These are phyloP conservation scores for Lysandra coridon DNA, from an alignment of 2,888 invertebrate genomes.

Conservation along the genomic window DNA sequence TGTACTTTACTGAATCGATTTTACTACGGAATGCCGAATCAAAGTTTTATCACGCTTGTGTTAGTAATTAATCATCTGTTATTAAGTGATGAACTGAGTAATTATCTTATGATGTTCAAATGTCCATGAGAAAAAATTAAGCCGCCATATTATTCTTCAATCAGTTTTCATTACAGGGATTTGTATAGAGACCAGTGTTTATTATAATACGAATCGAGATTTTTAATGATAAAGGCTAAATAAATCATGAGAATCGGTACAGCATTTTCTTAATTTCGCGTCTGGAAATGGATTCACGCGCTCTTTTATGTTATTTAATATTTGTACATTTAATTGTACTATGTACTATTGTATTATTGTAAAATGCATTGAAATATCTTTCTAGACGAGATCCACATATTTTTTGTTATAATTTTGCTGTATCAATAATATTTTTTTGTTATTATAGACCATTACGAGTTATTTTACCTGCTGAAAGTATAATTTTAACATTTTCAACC, in stretches of 20 bases:
- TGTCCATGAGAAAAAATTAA: conserved; percentile 11
- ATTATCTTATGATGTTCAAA: conserved; percentile 18
- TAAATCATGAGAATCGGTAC: not conserved
- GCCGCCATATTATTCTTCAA: not conserved
- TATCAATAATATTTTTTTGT: no score
- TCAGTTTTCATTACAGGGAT: conserved; percentile 17
- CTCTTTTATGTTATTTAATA: not conserved
- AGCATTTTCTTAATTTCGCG: not conserved
- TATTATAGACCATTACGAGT: no score
- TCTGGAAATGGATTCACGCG: not conserved
- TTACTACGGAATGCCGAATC: not conserved
- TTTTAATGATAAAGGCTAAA: not conserved
- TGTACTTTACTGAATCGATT: not conserved
- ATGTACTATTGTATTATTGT: no score
- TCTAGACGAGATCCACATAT: not conserved
- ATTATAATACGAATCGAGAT: not conserved
- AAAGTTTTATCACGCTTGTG: not conserved
- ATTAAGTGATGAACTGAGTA: conserved; percentile 17
- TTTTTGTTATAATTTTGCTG: not conserved
- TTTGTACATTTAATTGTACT: not conserved
- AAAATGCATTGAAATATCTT: not conserved
- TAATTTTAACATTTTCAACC: no score
- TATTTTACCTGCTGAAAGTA: no score
- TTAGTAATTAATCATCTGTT: conserved; percentile 14
- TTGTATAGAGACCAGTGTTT: not conserved